These are phyloP conservation scores for Orientallactaga bullata DNA, from an alignment of 2,113 vertebrate genomes.

Conservation along the genomic window DNA sequence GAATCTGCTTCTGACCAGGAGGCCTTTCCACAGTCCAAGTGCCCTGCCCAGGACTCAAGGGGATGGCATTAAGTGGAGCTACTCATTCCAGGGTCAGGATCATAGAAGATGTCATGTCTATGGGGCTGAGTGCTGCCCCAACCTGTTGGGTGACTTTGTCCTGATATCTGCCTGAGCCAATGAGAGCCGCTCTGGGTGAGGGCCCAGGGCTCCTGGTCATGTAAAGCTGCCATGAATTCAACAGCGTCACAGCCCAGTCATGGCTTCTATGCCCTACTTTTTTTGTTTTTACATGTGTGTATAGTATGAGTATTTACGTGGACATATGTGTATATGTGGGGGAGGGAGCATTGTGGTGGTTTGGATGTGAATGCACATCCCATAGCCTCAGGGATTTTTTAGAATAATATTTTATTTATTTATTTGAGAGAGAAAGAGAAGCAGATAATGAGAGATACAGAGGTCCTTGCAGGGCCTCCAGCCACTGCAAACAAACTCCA, in stretches of 20 bases:
- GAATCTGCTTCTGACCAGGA: neutral
- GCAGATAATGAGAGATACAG: no score
- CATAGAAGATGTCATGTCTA: neutral
- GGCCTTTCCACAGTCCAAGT: neutral
- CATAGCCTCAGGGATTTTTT: no score
- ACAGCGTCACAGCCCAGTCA: neutral
- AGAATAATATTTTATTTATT: no score
- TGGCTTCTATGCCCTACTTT: neutral
- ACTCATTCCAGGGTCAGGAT: neutral
- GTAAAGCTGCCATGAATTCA: neutral
- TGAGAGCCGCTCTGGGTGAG: neutral
- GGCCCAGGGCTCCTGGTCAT: neutral
- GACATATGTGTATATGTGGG: no score
- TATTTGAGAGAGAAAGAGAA: no score
- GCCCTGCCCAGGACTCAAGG: neutral
- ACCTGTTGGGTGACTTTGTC: slow-evolving; percentile 7
- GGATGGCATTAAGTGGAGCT: neutral
- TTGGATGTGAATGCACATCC: no score
- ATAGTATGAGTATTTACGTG: no score
- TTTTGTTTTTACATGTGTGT: no score
- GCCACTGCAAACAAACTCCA: no score
- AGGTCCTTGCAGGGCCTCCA: no score
- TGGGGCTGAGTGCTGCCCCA: neutral
- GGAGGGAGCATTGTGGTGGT: no score
- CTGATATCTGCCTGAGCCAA: neutral